Evolutionary conservation across 2,113 vertebrate genomes (phyloP), one percentile per base, ranked within the genome.

Genomic region (Paralichthys olivaceus): DNA sequence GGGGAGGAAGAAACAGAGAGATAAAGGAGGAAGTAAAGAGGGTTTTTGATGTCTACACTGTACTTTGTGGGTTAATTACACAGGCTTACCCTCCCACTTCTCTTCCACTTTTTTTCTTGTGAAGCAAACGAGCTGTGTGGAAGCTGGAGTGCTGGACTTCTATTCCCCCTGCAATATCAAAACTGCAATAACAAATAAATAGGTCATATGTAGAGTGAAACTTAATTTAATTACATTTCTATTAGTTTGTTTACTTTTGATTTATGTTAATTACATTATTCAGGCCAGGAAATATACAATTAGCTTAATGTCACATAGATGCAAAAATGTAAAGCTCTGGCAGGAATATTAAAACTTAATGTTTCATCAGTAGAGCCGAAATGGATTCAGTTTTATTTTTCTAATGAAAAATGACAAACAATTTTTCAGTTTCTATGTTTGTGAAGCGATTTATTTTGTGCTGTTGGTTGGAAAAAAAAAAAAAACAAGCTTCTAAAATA

Each of bases 11-110:
- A 12, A 3, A 12, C 2, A 9, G n/a, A 23, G 67, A 67, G 76
- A 64, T 68, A 62, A 80, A 69, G 69, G 65, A 57, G 32, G 74
- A 40, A 74, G 80, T 69, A 34, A 72, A 76, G 83, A 74, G 69
- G 49, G 22, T 72, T 76, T 86, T 82, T 90, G 77, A 90, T 87
- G 81, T 83, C 54, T 25, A 71, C 85, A 63, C 80, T 66, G 59
- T 69, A 83, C 80, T 84, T 88, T 86, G 80, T 81, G 77, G 80
- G 83, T 91, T 88, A 85, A 91, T 88, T 90, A 80, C 79, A 14
- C 63, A 55, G 29, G 7, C 22, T 57, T 73, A 56, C 72, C 77
- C 77, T 57, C 79, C 57, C 62, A 74, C 64, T 79, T 80, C 64
- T 59, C 66, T n/a, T 40, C 64, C n/a, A 51, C 40, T 70, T 53